phyloP scores from a whole-genome alignment of 2,113 vertebrate genomes.

The Dascyllus trimaculatus region DNA sequence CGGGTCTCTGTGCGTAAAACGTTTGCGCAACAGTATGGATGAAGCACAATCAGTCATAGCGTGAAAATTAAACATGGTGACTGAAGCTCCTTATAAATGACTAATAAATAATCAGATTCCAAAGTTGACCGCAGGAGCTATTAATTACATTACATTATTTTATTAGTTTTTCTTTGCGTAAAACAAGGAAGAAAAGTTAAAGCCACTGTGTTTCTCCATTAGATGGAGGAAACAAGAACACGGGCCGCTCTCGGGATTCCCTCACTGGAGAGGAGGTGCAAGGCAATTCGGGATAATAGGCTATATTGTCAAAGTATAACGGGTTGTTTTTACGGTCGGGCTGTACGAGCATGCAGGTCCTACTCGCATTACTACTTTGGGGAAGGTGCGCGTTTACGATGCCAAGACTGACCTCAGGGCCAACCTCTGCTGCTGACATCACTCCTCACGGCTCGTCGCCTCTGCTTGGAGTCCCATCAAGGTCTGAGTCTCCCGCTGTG shows the following conservation, averaged over 20 bases:
- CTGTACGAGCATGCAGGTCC: background rate
- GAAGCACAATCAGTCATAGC: background rate
- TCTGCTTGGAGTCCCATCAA: constrained; percentile 70
- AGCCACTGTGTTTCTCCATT: background rate
- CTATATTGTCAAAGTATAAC: constrained; percentile 17
- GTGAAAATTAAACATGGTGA: background rate
- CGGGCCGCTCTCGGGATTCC: constrained; percentile 1
- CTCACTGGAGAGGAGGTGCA: constrained; percentile 31
- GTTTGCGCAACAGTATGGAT: background rate
- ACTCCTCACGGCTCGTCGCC: constrained; percentile 74
- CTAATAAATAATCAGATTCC: no score
- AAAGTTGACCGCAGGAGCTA: background rate
- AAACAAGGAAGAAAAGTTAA: background rate
- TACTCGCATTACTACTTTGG: background rate
- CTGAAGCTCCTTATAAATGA: background rate
- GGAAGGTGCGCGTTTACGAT: constrained; percentile 54
- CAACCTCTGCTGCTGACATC: constrained; percentile 84
- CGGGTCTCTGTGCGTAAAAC: no score
- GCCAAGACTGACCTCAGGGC: constrained; percentile 74
- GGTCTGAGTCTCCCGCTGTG: constrained; percentile 77
- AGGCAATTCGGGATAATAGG: background rate
- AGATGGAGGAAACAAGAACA: constrained; percentile 4
- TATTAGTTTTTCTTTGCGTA: background rate
- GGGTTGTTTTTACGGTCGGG: background rate
- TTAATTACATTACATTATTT: background rate